phyloP scores from a whole-genome alignment of 2,888 invertebrate species.

The Eurytoma californica region DNA sequence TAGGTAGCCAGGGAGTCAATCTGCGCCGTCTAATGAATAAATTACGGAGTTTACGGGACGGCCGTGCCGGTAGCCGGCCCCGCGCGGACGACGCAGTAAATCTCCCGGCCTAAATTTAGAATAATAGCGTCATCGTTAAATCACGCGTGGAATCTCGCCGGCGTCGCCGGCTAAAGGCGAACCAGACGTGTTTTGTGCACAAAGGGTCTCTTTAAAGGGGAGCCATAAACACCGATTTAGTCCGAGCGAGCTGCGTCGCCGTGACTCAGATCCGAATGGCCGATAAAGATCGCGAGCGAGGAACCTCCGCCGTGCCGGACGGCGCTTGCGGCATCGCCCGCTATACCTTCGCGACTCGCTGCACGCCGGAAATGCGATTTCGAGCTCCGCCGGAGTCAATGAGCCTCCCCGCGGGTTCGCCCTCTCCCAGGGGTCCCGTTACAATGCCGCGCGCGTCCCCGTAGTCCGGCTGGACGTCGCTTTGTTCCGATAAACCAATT shows the following conservation, averaged over 20 bases:
- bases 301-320: background rate
- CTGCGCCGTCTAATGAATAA: constrained; percentile 38
- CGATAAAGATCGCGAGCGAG: constrained; percentile 33
- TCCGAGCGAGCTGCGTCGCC: background rate
- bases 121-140: constrained; percentile 35
- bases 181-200: constrained; percentile 2
- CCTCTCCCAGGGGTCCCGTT: constrained; percentile 6
- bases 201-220: constrained; percentile 37
- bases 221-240: constrained; percentile 39
- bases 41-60: constrained; percentile 23
- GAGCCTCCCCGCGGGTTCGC: background rate
- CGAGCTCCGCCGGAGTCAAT: background rate
- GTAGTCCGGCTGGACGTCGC: background rate
- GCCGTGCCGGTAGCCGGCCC: background rate
- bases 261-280: constrained; percentile 38
- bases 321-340: too few relatives aligned
- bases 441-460: background rate
- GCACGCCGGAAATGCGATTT: constrained; percentile 33
- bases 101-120: constrained; percentile 42
- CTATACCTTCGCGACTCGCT: background rate
- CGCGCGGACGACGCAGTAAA: constrained; percentile 21
- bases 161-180: background rate
- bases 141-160: constrained; percentile 19
- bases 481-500: constrained; percentile 29
- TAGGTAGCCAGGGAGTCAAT: constrained; percentile 1